Base-by-base conservation (phyloP, 2,888 invertebrate genomes). In the Scrobipalpa atriplicella region DNA sequence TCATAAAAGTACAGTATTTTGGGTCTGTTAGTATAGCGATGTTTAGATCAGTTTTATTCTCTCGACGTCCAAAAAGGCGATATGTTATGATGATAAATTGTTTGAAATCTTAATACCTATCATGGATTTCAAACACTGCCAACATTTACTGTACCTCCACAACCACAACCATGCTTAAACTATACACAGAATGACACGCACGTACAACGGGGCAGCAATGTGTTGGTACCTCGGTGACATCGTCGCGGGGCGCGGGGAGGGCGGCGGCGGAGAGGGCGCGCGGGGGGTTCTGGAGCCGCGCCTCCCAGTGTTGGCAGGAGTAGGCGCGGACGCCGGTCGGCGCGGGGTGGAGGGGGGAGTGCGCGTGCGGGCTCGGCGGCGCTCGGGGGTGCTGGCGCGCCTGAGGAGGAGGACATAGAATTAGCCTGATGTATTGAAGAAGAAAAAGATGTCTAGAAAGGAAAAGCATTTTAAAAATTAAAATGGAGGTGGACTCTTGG, bases 231-330 rank as follows among this genome's bases (percentile, higher is more conserved):
- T 93, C 93, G 89, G 84, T 86, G 86, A 85, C 81, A 73, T 92
- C 89, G 89, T 89, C 90, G 91, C 86, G 80, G 88, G 83, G 78
- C 84, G 92, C 86, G 90, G 86, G 79, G 88, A 83, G 78, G 84
- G 92, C 85, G 91, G 93, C 81, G 92, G 88, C 84, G 82, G 92
- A 81, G 84, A 84, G 82, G 84, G 85, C 86, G 69, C 84, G 90
- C 78, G 86, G 92, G 69, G 89, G 93, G 76, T 90, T 94, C 80
- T 81, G 89, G 81, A 92, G 93, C 70, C 93, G 90, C 72, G 93
- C 89, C 83, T 93, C 95, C 93, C 88, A 94, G 83, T 92, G 94
- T 86, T 90, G 94, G 92, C 90, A 94, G 84, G 90, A 94, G 92
- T 89, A 94, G 77, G 89, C 93, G 84, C 91, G 93, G 85, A 93